These are phyloP conservation scores for Condylostylus longicornis DNA, from an alignment of 1,140 invertebrate species.

Conservation along the genomic window DNA sequence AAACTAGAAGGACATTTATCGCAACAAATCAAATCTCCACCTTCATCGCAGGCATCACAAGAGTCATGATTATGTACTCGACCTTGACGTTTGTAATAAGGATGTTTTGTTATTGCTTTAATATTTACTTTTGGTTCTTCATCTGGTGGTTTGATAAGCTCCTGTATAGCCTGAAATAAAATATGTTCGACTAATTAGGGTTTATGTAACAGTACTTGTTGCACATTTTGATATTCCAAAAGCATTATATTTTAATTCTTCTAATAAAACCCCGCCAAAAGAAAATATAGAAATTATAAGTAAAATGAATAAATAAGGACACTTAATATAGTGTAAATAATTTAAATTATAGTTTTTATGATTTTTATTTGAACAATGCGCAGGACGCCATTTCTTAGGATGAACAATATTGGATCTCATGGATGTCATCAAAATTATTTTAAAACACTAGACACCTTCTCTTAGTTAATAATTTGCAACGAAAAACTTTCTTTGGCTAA, in stretches of 20 bases:
- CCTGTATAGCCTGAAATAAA: constrained; percentile 63
- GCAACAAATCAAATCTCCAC: constrained; percentile 89
- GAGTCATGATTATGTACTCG: constrained; percentile 85
- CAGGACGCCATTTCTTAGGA: too few relatives aligned
- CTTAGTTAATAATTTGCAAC: not conserved
- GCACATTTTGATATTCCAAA: too few relatives aligned
- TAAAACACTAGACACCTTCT: not conserved
- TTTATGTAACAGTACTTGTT: too few relatives aligned
- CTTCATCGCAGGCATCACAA: constrained; percentile 84
- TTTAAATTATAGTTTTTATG: not conserved
- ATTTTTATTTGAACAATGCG: not conserved
- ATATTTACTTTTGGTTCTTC: constrained; percentile 39
- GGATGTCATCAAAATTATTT: constrained; percentile 1
- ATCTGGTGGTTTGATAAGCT: constrained; percentile 71
- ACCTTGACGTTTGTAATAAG: constrained; percentile 70
- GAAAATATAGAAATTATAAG: constrained; percentile 1
- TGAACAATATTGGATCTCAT: too few relatives aligned
- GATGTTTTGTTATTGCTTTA: constrained; percentile 55
- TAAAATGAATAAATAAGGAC: not conserved
- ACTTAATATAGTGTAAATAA: not conserved
- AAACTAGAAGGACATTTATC: constrained; percentile 89
- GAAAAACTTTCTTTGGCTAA: not conserved
- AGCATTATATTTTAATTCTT: too few relatives aligned
- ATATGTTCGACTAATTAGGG: not conserved
- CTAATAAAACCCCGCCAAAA: too few relatives aligned